Evolutionary conservation across 2,113 vertebrate genomes (phyloP).

Genomic region (Podarcis raffonei): DNA sequence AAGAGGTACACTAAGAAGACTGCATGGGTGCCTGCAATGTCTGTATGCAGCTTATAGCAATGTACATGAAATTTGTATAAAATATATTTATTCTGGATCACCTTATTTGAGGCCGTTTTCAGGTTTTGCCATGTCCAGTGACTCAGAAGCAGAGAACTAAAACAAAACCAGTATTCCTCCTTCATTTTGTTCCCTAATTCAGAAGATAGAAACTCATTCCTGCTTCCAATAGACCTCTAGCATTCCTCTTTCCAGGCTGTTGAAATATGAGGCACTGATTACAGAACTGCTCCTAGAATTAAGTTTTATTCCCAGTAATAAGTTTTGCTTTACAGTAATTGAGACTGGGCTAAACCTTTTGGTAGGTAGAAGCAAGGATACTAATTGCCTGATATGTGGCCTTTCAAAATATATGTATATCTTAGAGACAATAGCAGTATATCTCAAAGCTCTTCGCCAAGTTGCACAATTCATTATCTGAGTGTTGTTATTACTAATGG

Average conservation of each 20-base stretch:
- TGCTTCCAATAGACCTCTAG: background rate
- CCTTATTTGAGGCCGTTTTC: background rate
- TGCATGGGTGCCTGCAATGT: background rate
- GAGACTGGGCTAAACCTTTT: slow-evolving; percentile 60
- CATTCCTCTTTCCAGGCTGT: background rate
- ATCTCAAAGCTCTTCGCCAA: slow-evolving; percentile 58
- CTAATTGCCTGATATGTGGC: slow-evolving; percentile 63
- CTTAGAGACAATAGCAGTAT: slow-evolving; percentile 40
- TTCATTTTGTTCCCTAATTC: background rate
- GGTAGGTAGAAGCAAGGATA: slow-evolving; percentile 45
- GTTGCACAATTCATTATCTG: slow-evolving; percentile 70
- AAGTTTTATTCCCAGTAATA: slow-evolving; percentile 37
- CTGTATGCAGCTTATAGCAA: background rate
- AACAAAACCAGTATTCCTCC: background rate
- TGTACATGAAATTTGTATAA: too few relatives aligned
- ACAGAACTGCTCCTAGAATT: background rate
- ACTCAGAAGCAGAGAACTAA: background rate
- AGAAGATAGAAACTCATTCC: background rate
- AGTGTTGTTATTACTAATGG: slow-evolving; percentile 69
- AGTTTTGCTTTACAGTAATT: slow-evolving; percentile 63
- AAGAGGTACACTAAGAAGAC: background rate
- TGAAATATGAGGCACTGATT: slow-evolving; percentile 17
- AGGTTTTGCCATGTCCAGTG: background rate
- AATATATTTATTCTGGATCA: background rate
- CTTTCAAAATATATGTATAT: slow-evolving; percentile 53